Conservation (phyloP, 2,888 invertebrate genomes). For the Mechanitis mazaeus region DNA sequence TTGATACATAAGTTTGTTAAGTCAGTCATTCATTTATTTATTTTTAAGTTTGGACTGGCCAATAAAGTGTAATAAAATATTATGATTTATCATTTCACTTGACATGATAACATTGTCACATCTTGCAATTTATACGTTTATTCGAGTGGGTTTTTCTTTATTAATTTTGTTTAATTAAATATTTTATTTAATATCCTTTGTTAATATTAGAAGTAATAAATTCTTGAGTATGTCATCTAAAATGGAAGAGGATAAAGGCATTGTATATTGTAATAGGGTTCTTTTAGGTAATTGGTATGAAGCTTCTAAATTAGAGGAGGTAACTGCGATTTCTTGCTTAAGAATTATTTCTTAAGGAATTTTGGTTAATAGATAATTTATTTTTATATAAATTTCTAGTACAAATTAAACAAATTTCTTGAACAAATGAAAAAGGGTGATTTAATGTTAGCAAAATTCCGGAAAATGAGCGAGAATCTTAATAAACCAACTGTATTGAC, state of each 20-base stretch:
- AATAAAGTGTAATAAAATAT: too few relatives aligned
- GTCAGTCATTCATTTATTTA: too few relatives aligned
- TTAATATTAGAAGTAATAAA: too few relatives aligned
- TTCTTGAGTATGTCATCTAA: slow-evolving; percentile 33
- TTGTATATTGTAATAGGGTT: slow-evolving; percentile 61
- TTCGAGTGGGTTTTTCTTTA: too few relatives aligned
- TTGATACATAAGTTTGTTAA: too few relatives aligned
- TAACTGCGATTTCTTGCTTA: slow-evolving; percentile 27
- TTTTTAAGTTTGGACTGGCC: too few relatives aligned
- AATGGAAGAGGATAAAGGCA: slow-evolving; percentile 54
- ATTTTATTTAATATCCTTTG: too few relatives aligned
- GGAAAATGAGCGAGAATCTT: slow-evolving; percentile 63
- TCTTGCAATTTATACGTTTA: too few relatives aligned
- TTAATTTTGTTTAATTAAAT: too few relatives aligned
- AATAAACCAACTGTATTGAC: slow-evolving; percentile 53
- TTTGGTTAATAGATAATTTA: slow-evolving; percentile 13
- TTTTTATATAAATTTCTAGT: slow-evolving; percentile 37
- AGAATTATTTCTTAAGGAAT: slow-evolving; percentile 5
- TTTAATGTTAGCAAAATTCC: slow-evolving; percentile 60
- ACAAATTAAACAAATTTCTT: slow-evolving; percentile 57
- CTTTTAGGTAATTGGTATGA: slow-evolving; percentile 69
- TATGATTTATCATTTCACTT: too few relatives aligned
- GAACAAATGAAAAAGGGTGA: slow-evolving; percentile 67
- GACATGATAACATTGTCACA: too few relatives aligned
- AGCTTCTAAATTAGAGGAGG: slow-evolving; percentile 63